Conservation (phyloP, 2,113 vertebrate genomes). For the Pelmatolapia mariae region DNA sequence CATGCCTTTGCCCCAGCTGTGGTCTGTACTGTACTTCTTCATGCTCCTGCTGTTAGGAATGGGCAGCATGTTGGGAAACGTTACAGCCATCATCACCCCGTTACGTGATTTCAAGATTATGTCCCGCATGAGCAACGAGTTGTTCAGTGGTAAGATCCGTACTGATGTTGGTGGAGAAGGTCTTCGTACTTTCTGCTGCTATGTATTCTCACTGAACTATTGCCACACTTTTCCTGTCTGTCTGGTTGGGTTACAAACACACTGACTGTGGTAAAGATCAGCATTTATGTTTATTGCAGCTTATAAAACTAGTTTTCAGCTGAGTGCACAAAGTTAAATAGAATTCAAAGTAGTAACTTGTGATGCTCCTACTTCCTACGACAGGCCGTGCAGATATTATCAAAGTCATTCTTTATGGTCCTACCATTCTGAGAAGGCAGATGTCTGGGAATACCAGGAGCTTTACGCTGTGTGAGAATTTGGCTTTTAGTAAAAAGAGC, state of each 20-base stretch:
- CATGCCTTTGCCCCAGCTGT: conserved; percentile 90
- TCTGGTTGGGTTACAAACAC: background rate
- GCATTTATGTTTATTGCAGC: background rate
- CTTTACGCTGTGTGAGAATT: background rate
- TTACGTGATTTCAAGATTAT: conserved; percentile 78
- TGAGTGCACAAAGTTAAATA: background rate
- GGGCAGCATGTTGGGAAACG: conserved; percentile 94
- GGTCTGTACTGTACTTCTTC: conserved; percentile 88
- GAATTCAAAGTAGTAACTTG: background rate
- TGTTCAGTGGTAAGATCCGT: conserved; percentile 77
- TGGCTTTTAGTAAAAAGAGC: background rate
- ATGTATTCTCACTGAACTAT: background rate
- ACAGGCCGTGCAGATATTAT: background rate
- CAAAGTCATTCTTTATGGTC: background rate
- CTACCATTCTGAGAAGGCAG: background rate
- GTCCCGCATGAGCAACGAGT: conserved; percentile 72
- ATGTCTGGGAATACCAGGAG: background rate
- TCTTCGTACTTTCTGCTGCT: background rate
- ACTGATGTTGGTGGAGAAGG: background rate
- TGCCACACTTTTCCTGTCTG: background rate
- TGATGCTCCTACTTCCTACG: background rate
- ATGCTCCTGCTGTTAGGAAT: conserved; percentile 91
- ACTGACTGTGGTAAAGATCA: background rate
- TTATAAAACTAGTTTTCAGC: background rate
- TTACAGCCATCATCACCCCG: conserved; percentile 85